Conservation (phyloP, 2,888 invertebrate genomes). For the Trichacis sp. region DNA sequence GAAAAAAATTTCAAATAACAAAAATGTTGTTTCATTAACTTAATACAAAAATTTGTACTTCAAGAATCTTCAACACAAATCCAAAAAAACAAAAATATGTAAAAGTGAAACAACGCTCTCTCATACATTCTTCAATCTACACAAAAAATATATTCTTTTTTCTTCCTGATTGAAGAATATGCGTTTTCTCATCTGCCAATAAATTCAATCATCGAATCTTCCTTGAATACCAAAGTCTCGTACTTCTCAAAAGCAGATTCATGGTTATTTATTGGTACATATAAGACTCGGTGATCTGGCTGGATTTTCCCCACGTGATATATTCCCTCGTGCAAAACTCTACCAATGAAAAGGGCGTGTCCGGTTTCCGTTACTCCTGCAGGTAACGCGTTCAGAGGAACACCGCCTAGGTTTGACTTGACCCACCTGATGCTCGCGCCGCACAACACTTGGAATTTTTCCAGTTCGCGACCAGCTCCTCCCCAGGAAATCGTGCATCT, state of each 20-base stretch:
- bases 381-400: slow-evolving; percentile 60
- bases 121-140: too few relatives aligned
- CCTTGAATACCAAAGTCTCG: slow-evolving; percentile 60
- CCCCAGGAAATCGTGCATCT: slow-evolving; percentile 51
- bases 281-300: slow-evolving; percentile 57
- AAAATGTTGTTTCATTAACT: too few relatives aligned
- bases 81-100: too few relatives aligned
- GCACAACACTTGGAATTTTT: slow-evolving; percentile 56
- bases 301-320: slow-evolving; percentile 60
- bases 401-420: slow-evolving; percentile 53
- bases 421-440: slow-evolving; percentile 56
- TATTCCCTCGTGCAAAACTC: slow-evolving; percentile 52
- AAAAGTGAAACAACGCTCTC: too few relatives aligned
- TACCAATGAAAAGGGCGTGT: slow-evolving; percentile 55
- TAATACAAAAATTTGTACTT: too few relatives aligned
- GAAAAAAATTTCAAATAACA: too few relatives aligned
- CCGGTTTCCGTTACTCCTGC: slow-evolving; percentile 59
- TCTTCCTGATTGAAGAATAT: too few relatives aligned
- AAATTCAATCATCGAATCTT: slow-evolving; percentile 44
- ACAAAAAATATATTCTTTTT: too few relatives aligned
- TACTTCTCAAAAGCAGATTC: slow-evolving; percentile 54
- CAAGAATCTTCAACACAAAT: too few relatives aligned
- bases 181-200: slow-evolving; percentile 48
- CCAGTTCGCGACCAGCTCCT: slow-evolving; percentile 46
- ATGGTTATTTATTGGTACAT: slow-evolving; percentile 52